Conservation (phyloP, 2,113 vertebrate genomes). For the zebrafish (Danio rerio) region DNA sequence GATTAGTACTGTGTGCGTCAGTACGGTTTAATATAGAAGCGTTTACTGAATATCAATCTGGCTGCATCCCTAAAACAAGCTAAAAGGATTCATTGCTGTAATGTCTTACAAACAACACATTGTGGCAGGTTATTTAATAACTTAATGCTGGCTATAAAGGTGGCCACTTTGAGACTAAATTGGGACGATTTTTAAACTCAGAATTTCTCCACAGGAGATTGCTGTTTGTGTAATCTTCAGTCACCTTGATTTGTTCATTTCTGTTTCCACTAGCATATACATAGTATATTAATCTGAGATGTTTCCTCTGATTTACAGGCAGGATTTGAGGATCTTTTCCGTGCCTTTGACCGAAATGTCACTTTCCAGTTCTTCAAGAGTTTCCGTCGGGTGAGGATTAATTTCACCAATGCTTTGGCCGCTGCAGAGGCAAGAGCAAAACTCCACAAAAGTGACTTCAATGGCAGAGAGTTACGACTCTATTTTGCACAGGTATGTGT, state of each 20-base stretch:
- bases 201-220: not conserved
- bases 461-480: slow-evolving; percentile 90
- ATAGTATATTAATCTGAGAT: not conserved
- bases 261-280: not conserved
- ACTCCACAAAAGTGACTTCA: slow-evolving; percentile 91
- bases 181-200: slow-evolving; percentile 2
- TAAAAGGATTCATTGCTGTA: not conserved
- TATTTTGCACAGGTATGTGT: slow-evolving; percentile 92
- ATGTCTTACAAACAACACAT: not conserved
- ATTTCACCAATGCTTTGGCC: slow-evolving; percentile 88
- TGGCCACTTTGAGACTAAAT: not conserved
- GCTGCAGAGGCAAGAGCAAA: slow-evolving; percentile 88
- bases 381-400: slow-evolving; percentile 91
- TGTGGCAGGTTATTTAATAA: not conserved
- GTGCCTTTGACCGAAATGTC: slow-evolving; percentile 84
- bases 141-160: not conserved
- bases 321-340: slow-evolving; percentile 90
- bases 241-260: not conserved
- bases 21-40: slow-evolving; percentile 51
- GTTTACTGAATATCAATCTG: slow-evolving; percentile 45
- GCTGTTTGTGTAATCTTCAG: not conserved
- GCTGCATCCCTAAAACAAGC: slow-evolving; percentile 11
- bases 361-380: slow-evolving; percentile 97
- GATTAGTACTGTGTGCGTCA: slow-evolving; percentile 56
- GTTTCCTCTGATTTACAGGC: slow-evolving; percentile 74